phyloP scores from a whole-genome alignment of 2,113 vertebrate species.

The Silurus asotus region DNA sequence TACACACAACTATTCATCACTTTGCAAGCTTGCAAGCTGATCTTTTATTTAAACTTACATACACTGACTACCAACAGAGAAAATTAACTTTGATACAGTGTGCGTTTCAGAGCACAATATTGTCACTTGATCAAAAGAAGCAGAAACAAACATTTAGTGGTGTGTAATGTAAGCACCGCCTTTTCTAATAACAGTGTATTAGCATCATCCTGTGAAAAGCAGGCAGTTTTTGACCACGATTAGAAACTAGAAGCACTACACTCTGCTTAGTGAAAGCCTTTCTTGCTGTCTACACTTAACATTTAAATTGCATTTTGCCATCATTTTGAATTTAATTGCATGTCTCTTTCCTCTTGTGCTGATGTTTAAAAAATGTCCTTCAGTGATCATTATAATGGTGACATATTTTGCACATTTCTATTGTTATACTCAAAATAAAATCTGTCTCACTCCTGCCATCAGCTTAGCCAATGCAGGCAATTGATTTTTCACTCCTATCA shows the following conservation, averaged over 20 bases:
- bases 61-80: background rate
- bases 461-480: background rate
- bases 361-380: constrained; percentile 13
- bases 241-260: background rate
- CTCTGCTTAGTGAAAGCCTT: background rate
- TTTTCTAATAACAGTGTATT: constrained; percentile 5
- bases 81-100: background rate
- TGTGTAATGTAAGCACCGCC: constrained; percentile 11
- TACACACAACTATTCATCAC: background rate
- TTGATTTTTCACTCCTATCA: background rate
- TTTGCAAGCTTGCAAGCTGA: no score
- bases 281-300: background rate
- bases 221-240: background rate
- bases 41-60: background rate
- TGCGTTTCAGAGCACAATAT: background rate
- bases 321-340: constrained; percentile 14
- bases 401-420: constrained; percentile 4
- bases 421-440: constrained; percentile 3
- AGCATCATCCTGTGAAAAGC: background rate
- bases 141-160: background rate
- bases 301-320: constrained; percentile 1
- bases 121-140: background rate
- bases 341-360: background rate
- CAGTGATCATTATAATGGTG: background rate
- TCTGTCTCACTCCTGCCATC: background rate